Evolutionary conservation across 2,888 invertebrate species (phyloP), one percentile per base, ranked within the genome.

Genomic region (Linnaemya tessellans): DNA sequence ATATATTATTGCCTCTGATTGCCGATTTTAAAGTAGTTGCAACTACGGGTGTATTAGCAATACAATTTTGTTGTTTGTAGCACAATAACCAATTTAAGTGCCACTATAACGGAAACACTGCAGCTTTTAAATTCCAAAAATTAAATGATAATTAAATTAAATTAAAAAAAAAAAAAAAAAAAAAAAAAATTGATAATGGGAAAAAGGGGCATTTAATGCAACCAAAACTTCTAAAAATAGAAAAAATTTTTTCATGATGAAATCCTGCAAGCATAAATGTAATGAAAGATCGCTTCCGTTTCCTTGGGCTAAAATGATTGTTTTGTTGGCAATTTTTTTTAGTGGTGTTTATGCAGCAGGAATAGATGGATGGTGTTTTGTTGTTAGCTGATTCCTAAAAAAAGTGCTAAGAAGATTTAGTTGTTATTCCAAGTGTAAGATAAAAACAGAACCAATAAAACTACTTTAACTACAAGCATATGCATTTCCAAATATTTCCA

Each of bases 201-300:
- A 3, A 30, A 38, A 9, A 41, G 74, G 70, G 78, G 56, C 25
- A 58, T 38, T 58, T 58, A 70, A 64, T 43, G 58, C 67, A 71
- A 68, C 46, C 35, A 62, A 62, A 73, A 60, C 74, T 41, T 84
- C 68, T 56, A 41, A 79, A 84, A 84, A 75, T 64, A 51, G 64
- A 22, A 70, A 83, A 68, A 70, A 43, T 56, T 79, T 56, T 84
- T 64, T 58, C 54, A 74, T 84, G 74, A 56, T 70, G 78, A 84
- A 81, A 79, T 86, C 74, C 86, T 75, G 75, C 75, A 82, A 77
- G 81, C 75, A 80, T 56, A 64, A 81, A 75, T 73, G 79, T 75
- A 84, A 81, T 84, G 79, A 80, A 86, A 80, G 74, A 79, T 75
- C 58, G 62, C 84, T 75, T 84, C 84, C 84, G 79, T 75, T 84